Percentiles rank a stretch among this genome's conserved stretches.
Evolutionary conservation across 1,140 invertebrate species (phyloP).

Genomic region (Rhyzopertha dominica): DNA sequence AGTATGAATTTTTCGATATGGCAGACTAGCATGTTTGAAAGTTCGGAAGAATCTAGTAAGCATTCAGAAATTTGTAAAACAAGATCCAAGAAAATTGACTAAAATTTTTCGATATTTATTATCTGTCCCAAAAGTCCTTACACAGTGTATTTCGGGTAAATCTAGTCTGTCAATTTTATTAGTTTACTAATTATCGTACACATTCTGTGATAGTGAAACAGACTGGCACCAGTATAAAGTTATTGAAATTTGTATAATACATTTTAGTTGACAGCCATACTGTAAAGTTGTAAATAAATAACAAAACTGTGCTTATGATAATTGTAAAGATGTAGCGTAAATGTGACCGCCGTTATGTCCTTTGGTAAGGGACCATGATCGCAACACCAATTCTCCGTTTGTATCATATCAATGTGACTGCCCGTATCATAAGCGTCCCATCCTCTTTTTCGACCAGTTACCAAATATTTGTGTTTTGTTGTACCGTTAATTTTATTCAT

Average conservation of each 20-base stretch:
- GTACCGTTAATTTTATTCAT: no score
- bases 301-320: no score
- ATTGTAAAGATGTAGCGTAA: no score
- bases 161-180: conserved; percentile 9
- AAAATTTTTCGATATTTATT: conserved; percentile 2
- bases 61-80: background rate
- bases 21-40: conserved; percentile 1
- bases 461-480: no score
- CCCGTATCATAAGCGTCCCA: no score
- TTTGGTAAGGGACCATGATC: no score
- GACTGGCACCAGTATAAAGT: conserved; percentile 30
- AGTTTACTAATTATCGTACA: conserved; percentile 24
- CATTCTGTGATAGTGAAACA: conserved; percentile 36
- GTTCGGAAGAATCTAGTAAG: background rate
- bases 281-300: no score
- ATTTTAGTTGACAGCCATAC: no score
- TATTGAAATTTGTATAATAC: background rate
- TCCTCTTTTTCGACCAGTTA: no score
- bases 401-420: no score
- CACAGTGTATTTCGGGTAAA: background rate
- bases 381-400: no score
- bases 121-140: background rate
- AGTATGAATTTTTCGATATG: background rate
- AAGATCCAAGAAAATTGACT: background rate
- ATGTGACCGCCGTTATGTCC: no score